Evolutionary conservation across 2,113 vertebrate species (phyloP).

Genomic region (Scomber scombrus): DNA sequence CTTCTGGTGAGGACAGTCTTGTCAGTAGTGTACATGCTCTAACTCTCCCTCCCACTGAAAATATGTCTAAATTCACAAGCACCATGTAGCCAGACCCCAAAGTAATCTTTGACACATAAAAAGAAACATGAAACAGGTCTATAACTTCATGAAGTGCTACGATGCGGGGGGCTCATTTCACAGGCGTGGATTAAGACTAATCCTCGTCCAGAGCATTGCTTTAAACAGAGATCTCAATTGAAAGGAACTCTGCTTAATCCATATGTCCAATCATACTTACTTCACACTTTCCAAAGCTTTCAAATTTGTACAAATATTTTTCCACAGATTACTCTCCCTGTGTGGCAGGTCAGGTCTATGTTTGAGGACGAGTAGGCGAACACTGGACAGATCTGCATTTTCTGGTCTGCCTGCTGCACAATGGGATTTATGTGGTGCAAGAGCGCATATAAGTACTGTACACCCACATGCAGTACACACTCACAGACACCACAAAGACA

Average conservation of each 20-base stretch:
- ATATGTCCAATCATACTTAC: not conserved
- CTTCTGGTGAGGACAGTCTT: not conserved
- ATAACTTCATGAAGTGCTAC: not conserved
- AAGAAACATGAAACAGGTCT: slow-evolving; percentile 14
- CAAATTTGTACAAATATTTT: slow-evolving; percentile 1
- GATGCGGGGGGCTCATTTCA: slow-evolving; percentile 1
- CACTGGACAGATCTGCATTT: not conserved
- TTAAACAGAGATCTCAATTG: slow-evolving; percentile 21
- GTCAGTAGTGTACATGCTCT: not conserved
- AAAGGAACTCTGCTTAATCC: slow-evolving; percentile 30
- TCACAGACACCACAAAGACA: not conserved
- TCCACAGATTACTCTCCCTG: slow-evolving; percentile 7
- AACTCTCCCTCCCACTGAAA: not conserved
- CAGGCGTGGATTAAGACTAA: slow-evolving; percentile 38
- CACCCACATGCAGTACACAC: too few relatives aligned
- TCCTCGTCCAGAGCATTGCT: slow-evolving; percentile 23
- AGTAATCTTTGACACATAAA: slow-evolving; percentile 16
- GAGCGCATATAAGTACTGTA: too few relatives aligned
- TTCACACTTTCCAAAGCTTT: not conserved
- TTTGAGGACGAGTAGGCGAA: not conserved
- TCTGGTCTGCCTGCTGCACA: not conserved
- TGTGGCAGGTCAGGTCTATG: not conserved
- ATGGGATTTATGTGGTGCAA: not conserved
- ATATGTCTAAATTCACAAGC: slow-evolving; percentile 5
- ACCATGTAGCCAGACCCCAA: not conserved